Base-by-base conservation (phyloP, 1,140 invertebrate genomes). In the Eueides isabella region DNA sequence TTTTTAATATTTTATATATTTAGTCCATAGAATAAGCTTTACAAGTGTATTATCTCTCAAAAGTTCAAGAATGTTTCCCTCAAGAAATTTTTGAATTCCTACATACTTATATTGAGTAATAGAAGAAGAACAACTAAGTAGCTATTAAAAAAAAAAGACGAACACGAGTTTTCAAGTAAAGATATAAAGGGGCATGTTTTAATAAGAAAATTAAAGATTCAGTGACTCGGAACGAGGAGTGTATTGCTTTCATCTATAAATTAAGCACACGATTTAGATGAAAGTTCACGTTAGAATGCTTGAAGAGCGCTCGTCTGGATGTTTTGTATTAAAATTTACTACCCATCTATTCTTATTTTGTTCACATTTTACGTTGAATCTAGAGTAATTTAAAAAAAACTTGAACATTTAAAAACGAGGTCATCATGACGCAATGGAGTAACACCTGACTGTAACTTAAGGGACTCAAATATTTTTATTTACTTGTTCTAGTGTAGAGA, bases 221-320 rank as follows among this genome's bases (percentile, higher is more conserved):
- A 55, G 48, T 55, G 48, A 55, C 2, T 12, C 48, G 11, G 48
- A 55, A 55, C 12, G 48, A 26, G 48, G 48, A 55, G 48, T 55
- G 48, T 55, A 55, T 55, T 55, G 26, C 48, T 55, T 55, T 26
- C 48, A 55, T 55, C 19, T 19, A 55, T 55, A 55, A 55, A 55
- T 55, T 55, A 55, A 55, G 19, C 48, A 55, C 48, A 55, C 48
- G 48, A 55, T 55, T 55, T 55, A 55, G 48, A 55, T 55, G 19
- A 55, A 55, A 55, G 48, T 55, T 55, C 48, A 55, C 48, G 48
- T 55, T 55, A 55, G 48, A 55, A 55, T 55, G 2, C 19, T 55
- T 55, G 19, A 23, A 12, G 11, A n/a, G 48, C n/a, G 48, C 19
- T 26, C 44, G 44, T 26, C 19, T 55, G 19, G n/a, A 55, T 23